Evolutionary conservation across 1,140 invertebrate genomes (phyloP).

Genomic region (Trialeurodes vaporariorum): DNA sequence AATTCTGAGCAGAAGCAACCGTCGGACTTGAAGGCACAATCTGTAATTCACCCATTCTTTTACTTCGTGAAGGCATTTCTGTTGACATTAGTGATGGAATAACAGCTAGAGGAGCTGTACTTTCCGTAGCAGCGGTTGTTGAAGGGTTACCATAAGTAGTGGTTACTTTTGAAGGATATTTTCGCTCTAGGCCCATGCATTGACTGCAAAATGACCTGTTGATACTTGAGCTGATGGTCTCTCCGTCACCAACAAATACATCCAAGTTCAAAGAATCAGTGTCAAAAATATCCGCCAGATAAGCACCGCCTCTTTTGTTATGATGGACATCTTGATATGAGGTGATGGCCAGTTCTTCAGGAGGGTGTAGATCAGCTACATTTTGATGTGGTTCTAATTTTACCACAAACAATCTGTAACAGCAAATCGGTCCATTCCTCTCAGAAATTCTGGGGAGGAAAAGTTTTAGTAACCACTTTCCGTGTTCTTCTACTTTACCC

Average conservation of each 20-base stretch:
- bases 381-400: conserved; percentile 49
- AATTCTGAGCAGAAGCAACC: neutral
- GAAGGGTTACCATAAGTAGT: conserved; percentile 23
- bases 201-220: conserved; percentile 33
- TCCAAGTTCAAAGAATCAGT: conserved; percentile 43
- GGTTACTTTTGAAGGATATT: conserved; percentile 31
- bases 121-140: neutral
- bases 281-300: conserved; percentile 69
- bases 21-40: neutral
- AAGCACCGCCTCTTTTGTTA: conserved; percentile 50
- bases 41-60: neutral
- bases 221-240: conserved; percentile 35
- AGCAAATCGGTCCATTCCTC: conserved; percentile 76
- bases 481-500: conserved; percentile 53
- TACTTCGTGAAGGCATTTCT: neutral
- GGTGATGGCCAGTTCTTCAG: conserved; percentile 50
- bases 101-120: neutral
- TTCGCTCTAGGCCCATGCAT: conserved; percentile 40
- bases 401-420: conserved; percentile 66
- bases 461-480: conserved; percentile 55
- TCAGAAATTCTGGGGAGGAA: conserved; percentile 61
- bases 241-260: conserved; percentile 53
- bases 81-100: neutral
- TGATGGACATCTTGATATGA: conserved; percentile 61
- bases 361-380: conserved; percentile 49